Evolutionary conservation across 2,888 invertebrate species (phyloP), one percentile per base, ranked within the genome.

Genomic region (Dryocosmus kuriphilus): DNA sequence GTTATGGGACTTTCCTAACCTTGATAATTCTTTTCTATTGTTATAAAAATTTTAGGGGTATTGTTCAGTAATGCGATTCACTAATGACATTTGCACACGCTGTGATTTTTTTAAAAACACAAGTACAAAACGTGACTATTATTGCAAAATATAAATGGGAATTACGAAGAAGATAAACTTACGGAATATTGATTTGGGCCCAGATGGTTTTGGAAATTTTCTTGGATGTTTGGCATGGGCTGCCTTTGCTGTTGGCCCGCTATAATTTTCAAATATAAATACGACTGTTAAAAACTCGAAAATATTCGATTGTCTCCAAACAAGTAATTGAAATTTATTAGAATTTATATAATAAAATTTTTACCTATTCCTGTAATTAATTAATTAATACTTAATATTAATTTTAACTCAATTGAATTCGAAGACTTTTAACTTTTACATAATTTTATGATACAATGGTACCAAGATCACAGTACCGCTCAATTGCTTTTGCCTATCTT

Each of bases 161-260:
- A 9, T 19, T 22, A 46, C 41, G 16, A 19, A 46, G n/a, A 19
- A 30, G 16, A 1, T n/a, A 46, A 30, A 46, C 71, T 46, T 71
- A 71, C 71, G 19, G 46, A 51, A 46, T 71, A 51, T 11, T n/a
- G n/a, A n/a, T 27, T 27, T 5, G 41, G 51, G 11, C 46, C 46
- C 14, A 27, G 46, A 30, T 71, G 71, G n/a, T 71, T 71, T 71
- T 46, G 71, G 51, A 71, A 71, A 46, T 46, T 46, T 8, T 51
- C 71, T 46, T 71, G 71, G 16, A 8, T 2, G 46, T 51, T 71
- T 8, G 71, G 71, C 2, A 51, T 71, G 32, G 62, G 62, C 19
- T 71, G 71, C 5, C 46, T 30, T 27, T 51, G 71, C 16, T 71
- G 71, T n/a, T 71, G 71, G 19, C 46, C 71, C 51, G 30, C 46